Percentiles rank a stretch among this genome's conserved stretches.
Evolutionary conservation across 2,113 vertebrate genomes (phyloP).

Genomic region (Gasterosteus nipponicus): DNA sequence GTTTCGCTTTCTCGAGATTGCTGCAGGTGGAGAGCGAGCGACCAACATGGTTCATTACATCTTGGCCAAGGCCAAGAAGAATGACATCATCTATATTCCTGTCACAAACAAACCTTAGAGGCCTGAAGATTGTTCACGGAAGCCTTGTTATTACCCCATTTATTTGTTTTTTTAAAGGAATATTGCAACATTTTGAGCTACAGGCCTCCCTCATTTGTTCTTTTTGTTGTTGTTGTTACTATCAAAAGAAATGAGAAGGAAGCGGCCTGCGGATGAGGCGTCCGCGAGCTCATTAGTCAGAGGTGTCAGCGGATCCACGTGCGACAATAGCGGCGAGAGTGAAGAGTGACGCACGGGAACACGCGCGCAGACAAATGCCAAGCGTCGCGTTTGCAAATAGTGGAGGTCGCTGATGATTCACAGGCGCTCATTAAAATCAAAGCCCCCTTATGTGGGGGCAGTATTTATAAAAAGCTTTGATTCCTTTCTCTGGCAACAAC

Average conservation of each 20-base stretch:
- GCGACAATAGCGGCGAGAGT: conserved; percentile 10
- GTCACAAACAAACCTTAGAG: not conserved
- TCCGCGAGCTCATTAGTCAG: conserved; percentile 41
- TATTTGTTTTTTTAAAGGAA: not conserved
- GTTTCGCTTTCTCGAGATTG: not conserved
- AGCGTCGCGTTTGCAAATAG: conserved; percentile 24
- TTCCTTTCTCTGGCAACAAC: not conserved
- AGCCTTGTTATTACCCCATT: not conserved
- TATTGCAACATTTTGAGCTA: not conserved
- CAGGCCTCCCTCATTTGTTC: no score
- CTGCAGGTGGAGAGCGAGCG: no score
- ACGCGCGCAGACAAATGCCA: conserved; percentile 21
- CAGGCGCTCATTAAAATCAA: conserved; percentile 29
- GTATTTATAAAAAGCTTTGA: not conserved
- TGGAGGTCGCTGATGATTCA: conserved; percentile 53
- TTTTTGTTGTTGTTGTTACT: not conserved
- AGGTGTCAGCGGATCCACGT: conserved; percentile 42
- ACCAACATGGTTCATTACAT: not conserved
- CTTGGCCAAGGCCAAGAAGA: not conserved
- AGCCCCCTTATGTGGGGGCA: not conserved
- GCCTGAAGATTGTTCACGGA: not conserved
- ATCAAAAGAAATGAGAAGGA: not conserved
- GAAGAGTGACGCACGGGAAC: conserved; percentile 46
- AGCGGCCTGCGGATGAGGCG: not conserved
- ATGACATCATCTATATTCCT: not conserved